Evolutionary conservation across 2,797 vertebrate genomes (phyloP), one percentile per base, ranked within the genome.

Genomic region (Pelochelys cantorii): DNA sequence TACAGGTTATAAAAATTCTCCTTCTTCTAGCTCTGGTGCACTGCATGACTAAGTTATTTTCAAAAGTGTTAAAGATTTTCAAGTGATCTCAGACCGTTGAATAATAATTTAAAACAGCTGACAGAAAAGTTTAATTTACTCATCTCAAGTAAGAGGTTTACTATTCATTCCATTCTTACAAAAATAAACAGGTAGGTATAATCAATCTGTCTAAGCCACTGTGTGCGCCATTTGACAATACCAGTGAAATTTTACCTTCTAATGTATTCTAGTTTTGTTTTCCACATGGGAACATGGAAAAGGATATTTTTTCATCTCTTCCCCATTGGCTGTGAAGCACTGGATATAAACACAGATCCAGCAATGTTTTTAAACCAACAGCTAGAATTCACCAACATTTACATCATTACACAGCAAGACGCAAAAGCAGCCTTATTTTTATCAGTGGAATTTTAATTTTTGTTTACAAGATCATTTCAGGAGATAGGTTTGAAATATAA

Each of bases 401-500:
- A 92, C 60, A 11, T 65, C 15, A 65, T 71, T 83, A 86, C 59
- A 42, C 4, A 74, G 75, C 34, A 85, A 42, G 14, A 86, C 81
- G 22, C 15, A 84, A 55, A 95, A 93, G 27, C 11, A 80, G 78
- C 74, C 9, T 78, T 54, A 53, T 60, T 92, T 57, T 54, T 23
- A 75, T 74, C 8, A 0, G 0, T 23, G 11, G 23, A 90, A n/a
- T 81, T 79, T 85, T 90, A 79, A 7, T 93, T 89, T 89, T 80
- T 55, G 48, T 92, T 89, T 92, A 87, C 27, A 37, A 89, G 83
- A 91, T 82, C 42, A 79, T 79, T 95, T 93, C 77, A 92, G 92
- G 92, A 96, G 90, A 62, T 62, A 62, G 59, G 25, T 62, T 31
- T 62, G 59, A 62, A 62, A 62, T 13, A 62, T 14, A 62, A 62